Evolutionary conservation across 2,888 invertebrate genomes (phyloP).

Genomic region (Phoenoteleia sp.): DNA sequence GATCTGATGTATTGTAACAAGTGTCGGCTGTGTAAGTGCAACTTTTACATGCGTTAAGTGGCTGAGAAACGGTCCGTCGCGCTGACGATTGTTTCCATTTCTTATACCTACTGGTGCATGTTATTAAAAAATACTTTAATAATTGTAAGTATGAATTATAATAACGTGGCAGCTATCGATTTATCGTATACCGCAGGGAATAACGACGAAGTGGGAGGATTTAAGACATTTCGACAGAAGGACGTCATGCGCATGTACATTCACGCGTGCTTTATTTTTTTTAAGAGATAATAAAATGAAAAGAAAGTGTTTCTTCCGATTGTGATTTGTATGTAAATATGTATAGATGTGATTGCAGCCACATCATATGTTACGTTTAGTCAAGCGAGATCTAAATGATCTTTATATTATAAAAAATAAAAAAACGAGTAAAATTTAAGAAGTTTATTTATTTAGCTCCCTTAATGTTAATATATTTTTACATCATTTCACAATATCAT

Average conservation of each 20-base stretch:
- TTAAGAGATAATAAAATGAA: conserved; percentile 49
- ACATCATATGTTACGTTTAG: conserved; percentile 69
- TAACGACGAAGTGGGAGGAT: not conserved
- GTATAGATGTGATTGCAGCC: conserved; percentile 71
- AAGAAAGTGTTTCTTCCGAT: conserved; percentile 64
- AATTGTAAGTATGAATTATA: conserved; percentile 32
- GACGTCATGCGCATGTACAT: conserved; percentile 57
- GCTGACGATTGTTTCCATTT: conserved; percentile 16
- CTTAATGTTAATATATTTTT: too few species aligned
- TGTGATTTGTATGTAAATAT: conserved; percentile 74
- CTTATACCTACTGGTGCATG: conserved; percentile 51
- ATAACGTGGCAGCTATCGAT: conserved; percentile 46
- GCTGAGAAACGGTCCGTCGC: conserved; percentile 13
- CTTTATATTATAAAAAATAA: conserved; percentile 77
- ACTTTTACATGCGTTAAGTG: conserved; percentile 56
- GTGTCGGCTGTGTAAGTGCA: conserved; percentile 70
- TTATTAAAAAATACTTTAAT: conserved; percentile 38
- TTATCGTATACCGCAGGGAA: conserved; percentile 29
- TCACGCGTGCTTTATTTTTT: conserved; percentile 71
- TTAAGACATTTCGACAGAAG: conserved; percentile 16
- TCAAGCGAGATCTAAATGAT: conserved; percentile 72
- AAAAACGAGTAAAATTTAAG: not conserved
- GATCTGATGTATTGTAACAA: conserved; percentile 58
- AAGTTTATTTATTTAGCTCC: too few species aligned
- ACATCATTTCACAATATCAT: too few species aligned